These are phyloP conservation scores for Phthorimaea operculella DNA, from an alignment of 1,140 invertebrate species.

Conservation along the genomic window DNA sequence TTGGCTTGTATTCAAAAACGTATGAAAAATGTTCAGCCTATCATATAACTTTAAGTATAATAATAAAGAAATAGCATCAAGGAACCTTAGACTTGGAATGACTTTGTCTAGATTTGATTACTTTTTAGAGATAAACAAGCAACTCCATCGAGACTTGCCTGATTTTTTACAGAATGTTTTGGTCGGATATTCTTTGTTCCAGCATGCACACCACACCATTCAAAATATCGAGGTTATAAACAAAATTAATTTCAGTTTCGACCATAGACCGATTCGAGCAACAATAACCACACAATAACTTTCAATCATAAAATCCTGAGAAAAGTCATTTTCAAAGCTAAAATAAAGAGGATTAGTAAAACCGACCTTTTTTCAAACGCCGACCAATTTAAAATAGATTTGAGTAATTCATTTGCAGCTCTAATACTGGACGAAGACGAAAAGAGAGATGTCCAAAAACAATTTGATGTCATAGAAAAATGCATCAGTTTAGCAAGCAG, in stretches of 20 bases:
- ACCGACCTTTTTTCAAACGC: neutral
- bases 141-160: too few relatives aligned
- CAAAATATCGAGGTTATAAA: conserved; percentile 1
- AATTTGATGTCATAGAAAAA: conserved; percentile 1
- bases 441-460: neutral
- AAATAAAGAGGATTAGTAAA: conserved; percentile 6
- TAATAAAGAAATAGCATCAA: too few relatives aligned
- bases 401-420: neutral
- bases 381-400: conserved; percentile 2
- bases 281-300: neutral
- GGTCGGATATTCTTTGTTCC: too few relatives aligned
- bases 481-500: neutral
- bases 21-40: too few relatives aligned
- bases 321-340: neutral
- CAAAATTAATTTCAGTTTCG: conserved; percentile 6
- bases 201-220: neutral
- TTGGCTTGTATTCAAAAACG: too few relatives aligned
- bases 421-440: conserved; percentile 1
- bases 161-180: too few relatives aligned
- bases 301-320: conserved; percentile 6
- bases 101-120: too few relatives aligned
- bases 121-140: too few relatives aligned
- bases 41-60: too few relatives aligned
- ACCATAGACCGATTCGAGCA: conserved; percentile 4
- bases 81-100: too few relatives aligned